Percentiles rank a stretch among this genome's conserved stretches.
phyloP scores from a whole-genome alignment of 53 echinoderm and acorn worm species.

The Glandiceps talaboti region DNA sequence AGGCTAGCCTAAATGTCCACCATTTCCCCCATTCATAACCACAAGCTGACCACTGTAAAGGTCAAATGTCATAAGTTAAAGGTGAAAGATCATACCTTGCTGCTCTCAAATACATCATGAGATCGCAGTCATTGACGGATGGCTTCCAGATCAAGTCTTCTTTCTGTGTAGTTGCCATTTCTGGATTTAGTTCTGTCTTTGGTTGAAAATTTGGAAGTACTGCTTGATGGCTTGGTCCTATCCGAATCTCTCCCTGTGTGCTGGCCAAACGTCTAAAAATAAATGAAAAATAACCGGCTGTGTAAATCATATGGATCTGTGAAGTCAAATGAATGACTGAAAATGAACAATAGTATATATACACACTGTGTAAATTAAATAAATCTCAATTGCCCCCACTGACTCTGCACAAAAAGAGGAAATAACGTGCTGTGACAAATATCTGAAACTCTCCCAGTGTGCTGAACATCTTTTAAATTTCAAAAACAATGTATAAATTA shows the following conservation, averaged over 20 bases:
- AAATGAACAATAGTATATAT: no score
- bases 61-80: not conserved
- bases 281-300: no score
- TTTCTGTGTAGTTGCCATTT: slow-evolving; percentile 29
- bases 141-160: slow-evolving; percentile 93
- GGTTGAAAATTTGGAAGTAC: slow-evolving; percentile 54
- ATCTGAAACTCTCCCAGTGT: no score
- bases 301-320: no score
- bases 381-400: no score
- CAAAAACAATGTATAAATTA: no score
- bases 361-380: no score
- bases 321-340: no score
- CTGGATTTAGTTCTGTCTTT: slow-evolving; percentile 28
- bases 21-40: slow-evolving; percentile 1
- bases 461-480: no score
- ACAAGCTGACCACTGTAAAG: not conserved
- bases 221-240: slow-evolving; percentile 92
- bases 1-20: not conserved
- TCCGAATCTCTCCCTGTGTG: slow-evolving; percentile 93
- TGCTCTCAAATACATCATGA: slow-evolving; percentile 92
- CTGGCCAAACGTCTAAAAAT: slow-evolving; percentile 72
- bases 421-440: no score
- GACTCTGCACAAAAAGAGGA: no score
- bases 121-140: slow-evolving; percentile 62
- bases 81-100: slow-evolving; percentile 49